Base-by-base conservation (phyloP, 2,888 invertebrate genomes). In the Sinopyrophorus schimmeli region DNA sequence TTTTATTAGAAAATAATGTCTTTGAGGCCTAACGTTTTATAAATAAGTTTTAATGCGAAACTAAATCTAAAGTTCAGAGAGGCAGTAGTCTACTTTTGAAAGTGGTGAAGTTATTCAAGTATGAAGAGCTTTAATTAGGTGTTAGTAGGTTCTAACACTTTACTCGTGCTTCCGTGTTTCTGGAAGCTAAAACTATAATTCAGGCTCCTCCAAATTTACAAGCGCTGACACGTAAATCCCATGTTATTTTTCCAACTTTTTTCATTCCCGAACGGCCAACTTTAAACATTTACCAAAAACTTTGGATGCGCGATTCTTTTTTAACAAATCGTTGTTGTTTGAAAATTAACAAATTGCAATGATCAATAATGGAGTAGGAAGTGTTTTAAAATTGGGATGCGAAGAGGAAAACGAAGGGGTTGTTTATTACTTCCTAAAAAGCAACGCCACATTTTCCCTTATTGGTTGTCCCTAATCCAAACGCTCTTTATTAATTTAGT, bases 381-480 rank as follows among this genome's bases (percentile, higher is more conserved):
- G 9, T 3, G 27, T 3, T 3, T 24, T 24, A 6, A n/a, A n/a
- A 3, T 24, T 24, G 14, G n/a, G n/a, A n/a, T n/a, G n/a, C n/a
- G n/a, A 41, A 24, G 20, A 14, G 5, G 31, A 6, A 12, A 41
- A 15, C 16, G 41, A 43, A 30, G 38, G 32, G 31, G 32, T 38
- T 39, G 38, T 47, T 47, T 39, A 38, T 47, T 31, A 30, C 39
- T 26, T 39, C 39, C 39, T 9, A 37, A 31, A 26, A 28, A 38
- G 30, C 28, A 12, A 17, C 27, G 26, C 35, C 27, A 11, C 30
- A 32, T 32, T 31, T 39, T 18, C 23, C 20, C 31, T 47, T 37
- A 44, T 37, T 44, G 44, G 37, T 47, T 32, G 47, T 37, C 38
- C 26, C 39, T 39, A 47, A 47, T 39, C 38, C 47, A 15, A n/a